phyloP scores from a whole-genome alignment of 1,140 invertebrate genomes.

The Drosophila oshimai region DNA sequence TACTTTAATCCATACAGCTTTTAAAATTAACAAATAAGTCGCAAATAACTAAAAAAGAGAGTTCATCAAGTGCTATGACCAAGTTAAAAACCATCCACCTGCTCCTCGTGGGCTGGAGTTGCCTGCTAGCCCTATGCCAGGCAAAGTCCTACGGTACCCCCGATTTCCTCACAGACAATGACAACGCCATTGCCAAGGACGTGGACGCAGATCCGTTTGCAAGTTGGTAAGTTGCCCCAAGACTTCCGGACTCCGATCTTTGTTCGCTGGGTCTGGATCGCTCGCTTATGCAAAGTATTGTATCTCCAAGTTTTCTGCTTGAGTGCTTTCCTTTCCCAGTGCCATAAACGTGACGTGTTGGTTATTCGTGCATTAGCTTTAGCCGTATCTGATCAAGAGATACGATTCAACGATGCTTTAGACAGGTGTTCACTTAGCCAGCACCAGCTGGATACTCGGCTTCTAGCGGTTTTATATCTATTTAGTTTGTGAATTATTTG shows the following conservation, averaged over 20 bases:
- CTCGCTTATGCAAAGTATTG: constrained; percentile 9
- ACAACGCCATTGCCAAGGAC: constrained; percentile 29
- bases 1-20: constrained; percentile 7
- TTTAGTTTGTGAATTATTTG: constrained; percentile 33
- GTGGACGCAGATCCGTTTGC: constrained; percentile 31
- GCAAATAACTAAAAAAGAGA: neutral
- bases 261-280: neutral
- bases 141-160: constrained; percentile 19
- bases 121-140: constrained; percentile 18
- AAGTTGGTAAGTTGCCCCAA: constrained; percentile 56
- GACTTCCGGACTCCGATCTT: constrained; percentile 28
- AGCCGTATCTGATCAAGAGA: constrained; percentile 31
- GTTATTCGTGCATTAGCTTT: constrained; percentile 19
- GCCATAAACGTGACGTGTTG: constrained; percentile 41
- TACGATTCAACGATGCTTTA: constrained; percentile 20
- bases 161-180: constrained; percentile 21
- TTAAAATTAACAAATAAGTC: neutral
- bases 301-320: constrained; percentile 24
- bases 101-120: constrained; percentile 27
- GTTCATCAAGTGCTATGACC: constrained; percentile 21
- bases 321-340: constrained; percentile 35
- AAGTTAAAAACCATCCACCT: constrained; percentile 8
- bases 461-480: constrained; percentile 8
- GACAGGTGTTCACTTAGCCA: constrained; percentile 50
- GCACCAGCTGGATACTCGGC: constrained; percentile 21